Base-by-base conservation (phyloP, 1,140 invertebrate genomes). In the Nasonia longicornis region DNA sequence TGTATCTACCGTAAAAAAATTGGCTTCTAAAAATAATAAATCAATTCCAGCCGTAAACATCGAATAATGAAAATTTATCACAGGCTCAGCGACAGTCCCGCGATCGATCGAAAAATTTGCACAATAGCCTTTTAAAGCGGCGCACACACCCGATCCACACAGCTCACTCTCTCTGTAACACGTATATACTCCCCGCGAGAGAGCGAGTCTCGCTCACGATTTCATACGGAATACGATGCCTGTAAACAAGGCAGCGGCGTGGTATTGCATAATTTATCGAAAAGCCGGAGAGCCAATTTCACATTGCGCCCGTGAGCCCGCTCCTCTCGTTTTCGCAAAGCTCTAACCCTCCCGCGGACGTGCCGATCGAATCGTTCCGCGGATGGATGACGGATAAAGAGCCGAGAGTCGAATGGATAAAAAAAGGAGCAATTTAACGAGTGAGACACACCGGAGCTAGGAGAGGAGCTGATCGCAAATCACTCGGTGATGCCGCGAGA, bases 231-330 rank as follows among this genome's bases (percentile, higher is more conserved):
- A 48, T 31, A 73, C 12, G 31, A 11, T 38, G 20, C 16, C 22
- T 74, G 35, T 6, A 73, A 52, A 42, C 58, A 66, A 64, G 26
- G 22, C 20, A 58, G 52, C 31, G 22, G 29, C 67, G 35, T 7
- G 52, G 52, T 16, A 58, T 83, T 79, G 74, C 84, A 31, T 75
- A 73, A 79, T 82, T 79, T 79, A 79, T 73, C 80, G 74, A 83
- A 75, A 80, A 74, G 58, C 74, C n/a, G 16, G 7, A 52, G 31
- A 71, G 69, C n/a, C 31, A 71, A 79, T 78, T 77, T 77, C 64
- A 38, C 78, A n/a, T 72, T 35, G 45, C 31, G 29, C 38, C 77
- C 66, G 42, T 20, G 20, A n/a, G 52, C 52, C 20, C 52, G 52
- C 52, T 58, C 52, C 20, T 58, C 16, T 58, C 1, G 16, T 67